Evolutionary conservation across 2,113 vertebrate species (phyloP), one percentile per base, ranked within the genome.

Genomic region (Theristicus caerulescens): DNA sequence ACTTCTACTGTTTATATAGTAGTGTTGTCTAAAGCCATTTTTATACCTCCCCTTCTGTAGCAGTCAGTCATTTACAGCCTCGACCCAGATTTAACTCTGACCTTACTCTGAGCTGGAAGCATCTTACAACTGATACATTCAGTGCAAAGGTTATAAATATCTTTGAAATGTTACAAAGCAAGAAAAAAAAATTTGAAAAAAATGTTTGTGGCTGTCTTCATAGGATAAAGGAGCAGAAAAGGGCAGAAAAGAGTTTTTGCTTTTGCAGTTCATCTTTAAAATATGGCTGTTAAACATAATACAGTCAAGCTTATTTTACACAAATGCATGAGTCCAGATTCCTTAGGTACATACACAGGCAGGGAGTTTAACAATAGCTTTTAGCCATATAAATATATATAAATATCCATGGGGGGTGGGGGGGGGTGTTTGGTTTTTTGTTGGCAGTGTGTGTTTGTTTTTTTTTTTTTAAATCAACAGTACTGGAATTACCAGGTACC

Each of bases 81-180:
- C 29, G 0, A 91, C 62, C 46, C 84, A 93, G 86, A 91, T 93
- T 95, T 94, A 94, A 93, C 70, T 93, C 52, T 65, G 73, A 91
- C 88, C 86, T 97, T 93, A 92, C 80, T 89, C 73, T 72, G 78
- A 76, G 86, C 14, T 91, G 70, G 95, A 95, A 93, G 88, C 81
- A 93, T 77, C 94, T 94, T 82, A 93, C 57, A 89, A 88, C 70
- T 81, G 79, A 83, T 88, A 82, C 49, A 51, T 58, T 87, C 83
- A 85, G 66, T 61, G 58, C 86, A 94, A 97, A 96, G 96, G 94
- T 93, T 91, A 91, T 77, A 96, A 96, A 85, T 87, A 91, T 38
- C 86, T 94, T 82, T 94, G 66, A 97, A 95, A 95, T 85, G 71
- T 72, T 85, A 89, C 62, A 94, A 94, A 94, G 91, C 44, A 85